phyloP scores from a whole-genome alignment of 1,140 invertebrate species.

The Augochlora pura region DNA sequence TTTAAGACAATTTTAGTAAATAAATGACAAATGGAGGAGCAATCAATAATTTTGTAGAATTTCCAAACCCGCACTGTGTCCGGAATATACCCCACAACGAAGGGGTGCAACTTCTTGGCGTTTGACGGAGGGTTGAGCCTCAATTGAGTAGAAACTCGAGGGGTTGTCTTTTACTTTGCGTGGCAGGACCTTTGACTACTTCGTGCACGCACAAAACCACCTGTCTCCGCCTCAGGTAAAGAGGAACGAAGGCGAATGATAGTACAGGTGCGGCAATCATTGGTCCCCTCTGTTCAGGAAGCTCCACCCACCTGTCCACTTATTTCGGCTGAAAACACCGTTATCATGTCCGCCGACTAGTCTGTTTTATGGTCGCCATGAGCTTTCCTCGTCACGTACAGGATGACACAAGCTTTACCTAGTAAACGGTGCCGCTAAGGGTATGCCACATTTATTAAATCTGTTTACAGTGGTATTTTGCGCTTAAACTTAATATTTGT shows the following conservation, averaged over 20 bases:
- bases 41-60: background rate
- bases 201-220: background rate
- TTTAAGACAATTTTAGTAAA: too few relatives aligned
- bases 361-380: background rate
- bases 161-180: background rate
- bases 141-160: background rate
- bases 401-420: too few relatives aligned
- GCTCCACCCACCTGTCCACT: slow-evolving; percentile 65
- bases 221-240: background rate
- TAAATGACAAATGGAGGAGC: too few relatives aligned
- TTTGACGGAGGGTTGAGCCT: background rate
- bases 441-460: too few relatives aligned
- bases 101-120: background rate
- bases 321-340: slow-evolving; percentile 22
- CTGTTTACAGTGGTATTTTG: too few relatives aligned
- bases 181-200: background rate
- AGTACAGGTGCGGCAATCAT: slow-evolving; percentile 54
- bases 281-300: slow-evolving; percentile 27
- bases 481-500: too few relatives aligned
- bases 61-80: background rate
- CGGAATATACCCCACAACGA: background rate
- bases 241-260: slow-evolving; percentile 42
- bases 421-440: too few relatives aligned
- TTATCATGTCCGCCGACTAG: background rate
- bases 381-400: too few relatives aligned